These are phyloP conservation scores for Selene dorsalis DNA, from an alignment of 2,797 vertebrate genomes.

Conservation along the genomic window DNA sequence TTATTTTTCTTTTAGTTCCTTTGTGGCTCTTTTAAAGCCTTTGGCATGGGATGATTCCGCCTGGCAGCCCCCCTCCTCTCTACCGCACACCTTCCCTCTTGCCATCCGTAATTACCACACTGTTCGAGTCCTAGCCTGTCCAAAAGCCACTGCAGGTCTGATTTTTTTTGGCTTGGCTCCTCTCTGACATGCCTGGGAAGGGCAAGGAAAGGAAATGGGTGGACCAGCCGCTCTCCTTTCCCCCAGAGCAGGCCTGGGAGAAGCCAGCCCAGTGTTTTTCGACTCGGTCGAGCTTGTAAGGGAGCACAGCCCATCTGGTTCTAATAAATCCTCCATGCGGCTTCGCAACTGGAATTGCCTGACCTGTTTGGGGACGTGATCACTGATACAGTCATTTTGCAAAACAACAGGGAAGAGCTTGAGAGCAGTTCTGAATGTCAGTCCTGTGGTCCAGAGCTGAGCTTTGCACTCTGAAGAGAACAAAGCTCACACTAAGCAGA, in stretches of 20 bases:
- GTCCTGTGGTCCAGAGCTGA: slow-evolving; percentile 48
- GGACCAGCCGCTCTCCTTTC: slow-evolving; percentile 86
- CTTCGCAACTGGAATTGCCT: slow-evolving; percentile 79
- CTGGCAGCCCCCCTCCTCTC: slow-evolving; percentile 72
- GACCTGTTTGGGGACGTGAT: slow-evolving; percentile 78
- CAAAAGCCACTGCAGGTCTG: slow-evolving; percentile 87
- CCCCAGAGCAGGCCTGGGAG: slow-evolving; percentile 83
- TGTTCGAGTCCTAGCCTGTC: slow-evolving; percentile 82
- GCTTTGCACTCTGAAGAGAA: slow-evolving; percentile 56
- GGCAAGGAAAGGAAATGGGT: slow-evolving; percentile 96
- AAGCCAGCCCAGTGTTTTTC: slow-evolving; percentile 83
- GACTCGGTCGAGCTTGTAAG: slow-evolving; percentile 79
- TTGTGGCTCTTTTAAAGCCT: slow-evolving; percentile 79
- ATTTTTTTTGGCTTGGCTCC: slow-evolving; percentile 91
- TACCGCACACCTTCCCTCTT: slow-evolving; percentile 82
- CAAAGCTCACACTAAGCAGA: slow-evolving; percentile 65
- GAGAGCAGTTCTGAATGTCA: slow-evolving; percentile 56
- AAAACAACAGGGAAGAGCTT: slow-evolving; percentile 69
- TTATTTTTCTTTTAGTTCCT: slow-evolving; percentile 80
- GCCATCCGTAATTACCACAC: slow-evolving; percentile 85
- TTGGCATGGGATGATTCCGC: slow-evolving; percentile 77
- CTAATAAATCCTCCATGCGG: slow-evolving; percentile 84
- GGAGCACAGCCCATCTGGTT: slow-evolving; percentile 86
- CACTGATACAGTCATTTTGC: slow-evolving; percentile 72
- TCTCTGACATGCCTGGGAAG: slow-evolving; percentile 93